Percentiles rank a stretch among this genome's conserved stretches.
phyloP scores from a whole-genome alignment of 2,888 invertebrate species.

The Epinotia brunnichana region DNA sequence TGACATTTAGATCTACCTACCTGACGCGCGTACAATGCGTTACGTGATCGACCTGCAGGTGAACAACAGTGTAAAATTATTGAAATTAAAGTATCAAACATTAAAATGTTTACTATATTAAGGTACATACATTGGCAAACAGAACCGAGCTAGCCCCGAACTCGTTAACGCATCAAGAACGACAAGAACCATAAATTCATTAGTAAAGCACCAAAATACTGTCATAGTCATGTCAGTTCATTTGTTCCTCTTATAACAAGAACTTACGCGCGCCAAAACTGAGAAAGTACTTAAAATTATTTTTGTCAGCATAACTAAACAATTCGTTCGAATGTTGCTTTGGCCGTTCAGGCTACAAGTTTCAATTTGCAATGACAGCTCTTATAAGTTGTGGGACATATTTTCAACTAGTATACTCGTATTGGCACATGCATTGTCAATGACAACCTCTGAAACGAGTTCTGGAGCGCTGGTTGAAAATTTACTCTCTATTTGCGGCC shows the following conservation, averaged over 20 bases:
- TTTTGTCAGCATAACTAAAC: not conserved
- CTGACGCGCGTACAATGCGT: no score
- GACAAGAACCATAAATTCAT: constrained; percentile 7
- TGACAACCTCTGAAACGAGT: not conserved
- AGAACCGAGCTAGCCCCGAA: not conserved
- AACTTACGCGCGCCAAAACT: not conserved
- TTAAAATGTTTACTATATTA: not conserved
- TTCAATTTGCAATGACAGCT: not conserved
- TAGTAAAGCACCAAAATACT: not conserved
- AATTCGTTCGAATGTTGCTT: not conserved
- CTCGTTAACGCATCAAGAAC: not conserved
- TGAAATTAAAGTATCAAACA: no score
- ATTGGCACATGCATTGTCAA: constrained; percentile 22
- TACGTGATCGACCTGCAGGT: no score
- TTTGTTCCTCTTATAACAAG: not conserved
- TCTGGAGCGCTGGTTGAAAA: not conserved
- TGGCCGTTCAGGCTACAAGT: not conserved
- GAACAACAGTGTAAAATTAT: no score
- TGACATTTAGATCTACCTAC: no score
- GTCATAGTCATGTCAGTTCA: not conserved
- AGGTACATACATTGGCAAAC: constrained; percentile 5
- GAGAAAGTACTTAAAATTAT: not conserved
- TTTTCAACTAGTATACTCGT: not conserved
- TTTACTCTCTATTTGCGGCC: constrained; percentile 25
- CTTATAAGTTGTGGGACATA: not conserved